Evolutionary conservation across 2,888 invertebrate genomes (phyloP).

Genomic region (Phyllotreta cruciferae): DNA sequence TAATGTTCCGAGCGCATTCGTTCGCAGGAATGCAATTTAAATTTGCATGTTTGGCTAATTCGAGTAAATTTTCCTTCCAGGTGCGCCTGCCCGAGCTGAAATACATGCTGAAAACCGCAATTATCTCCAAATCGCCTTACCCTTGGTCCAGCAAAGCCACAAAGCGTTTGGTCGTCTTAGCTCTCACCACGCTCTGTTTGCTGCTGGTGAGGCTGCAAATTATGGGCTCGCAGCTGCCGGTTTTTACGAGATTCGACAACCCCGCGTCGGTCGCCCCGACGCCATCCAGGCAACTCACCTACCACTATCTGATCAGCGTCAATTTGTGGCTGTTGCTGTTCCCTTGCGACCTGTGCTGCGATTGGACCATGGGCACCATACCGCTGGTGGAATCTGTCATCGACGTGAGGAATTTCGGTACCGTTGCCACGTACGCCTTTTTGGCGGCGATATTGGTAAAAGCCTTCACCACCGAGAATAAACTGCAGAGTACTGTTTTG

Average conservation of each 20-base stretch:
- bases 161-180: slow-evolving; percentile 80
- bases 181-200: slow-evolving; percentile 79
- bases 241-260: slow-evolving; percentile 97
- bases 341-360: slow-evolving; percentile 92
- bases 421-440: slow-evolving; percentile 71
- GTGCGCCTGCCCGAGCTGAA: slow-evolving; percentile 62
- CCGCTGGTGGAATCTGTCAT: slow-evolving; percentile 80
- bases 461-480: slow-evolving; percentile 66
- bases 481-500: slow-evolving; percentile 70
- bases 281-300: slow-evolving; percentile 88
- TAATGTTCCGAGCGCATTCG: background rate
- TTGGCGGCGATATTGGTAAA: slow-evolving; percentile 67
- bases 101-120: slow-evolving; percentile 60
- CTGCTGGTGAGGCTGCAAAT: slow-evolving; percentile 86
- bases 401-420: slow-evolving; percentile 84
- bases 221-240: slow-evolving; percentile 96
- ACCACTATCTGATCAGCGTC: slow-evolving; percentile 89
- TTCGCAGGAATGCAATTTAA: background rate
- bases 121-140: slow-evolving; percentile 65
- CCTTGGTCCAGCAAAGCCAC: slow-evolving; percentile 73
- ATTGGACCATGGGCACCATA: slow-evolving; percentile 98
- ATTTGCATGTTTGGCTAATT: too few species aligned
- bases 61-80: slow-evolving; percentile 52
- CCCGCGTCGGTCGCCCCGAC: slow-evolving; percentile 89
- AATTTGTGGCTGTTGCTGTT: slow-evolving; percentile 90